Percentiles rank a stretch among this genome's conserved stretches.
phyloP scores from a whole-genome alignment of 2,888 invertebrate species.

The Sinodicranocentrus sp. region DNA sequence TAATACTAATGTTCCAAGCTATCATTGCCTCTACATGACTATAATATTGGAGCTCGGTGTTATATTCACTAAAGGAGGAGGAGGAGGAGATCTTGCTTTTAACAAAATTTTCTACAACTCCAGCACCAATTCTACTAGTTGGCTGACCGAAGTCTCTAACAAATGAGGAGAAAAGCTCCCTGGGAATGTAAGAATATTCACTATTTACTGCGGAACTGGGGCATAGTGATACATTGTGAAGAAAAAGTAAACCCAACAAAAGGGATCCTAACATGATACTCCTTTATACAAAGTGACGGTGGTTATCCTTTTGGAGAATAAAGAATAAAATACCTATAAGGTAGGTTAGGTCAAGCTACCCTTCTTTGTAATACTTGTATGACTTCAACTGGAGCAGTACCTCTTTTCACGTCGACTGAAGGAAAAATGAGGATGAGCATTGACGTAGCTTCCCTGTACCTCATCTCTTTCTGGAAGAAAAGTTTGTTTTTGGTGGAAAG shows the following conservation, averaged over 20 bases:
- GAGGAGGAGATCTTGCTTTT: constrained; percentile 27
- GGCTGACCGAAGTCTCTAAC: not conserved
- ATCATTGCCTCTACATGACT: constrained; percentile 67
- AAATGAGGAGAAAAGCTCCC: not conserved
- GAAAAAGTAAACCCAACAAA: too few relatives aligned
- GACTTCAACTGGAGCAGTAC: too few relatives aligned
- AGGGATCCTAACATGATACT: too few relatives aligned
- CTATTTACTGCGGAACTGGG: too few relatives aligned
- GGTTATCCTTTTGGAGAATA: too few relatives aligned
- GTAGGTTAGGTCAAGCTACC: too few relatives aligned
- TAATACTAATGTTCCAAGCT: constrained; percentile 73
- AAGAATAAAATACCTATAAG: too few relatives aligned
- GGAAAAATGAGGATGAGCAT: not conserved
- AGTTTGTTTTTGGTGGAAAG: not conserved
- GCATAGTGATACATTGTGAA: too few relatives aligned
- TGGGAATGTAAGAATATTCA: constrained; percentile 23
- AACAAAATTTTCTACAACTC: constrained; percentile 23
- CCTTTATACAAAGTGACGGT: too few relatives aligned
- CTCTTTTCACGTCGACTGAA: not conserved
- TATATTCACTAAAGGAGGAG: constrained; percentile 62
- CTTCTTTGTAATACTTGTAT: too few relatives aligned
- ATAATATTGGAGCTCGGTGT: constrained; percentile 64
- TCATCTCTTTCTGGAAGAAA: too few relatives aligned
- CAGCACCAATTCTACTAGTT: not conserved
- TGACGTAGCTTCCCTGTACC: not conserved